These are phyloP conservation scores for Artemia franciscana DNA, from an alignment of 1,140 invertebrate species.

Conservation along the genomic window DNA sequence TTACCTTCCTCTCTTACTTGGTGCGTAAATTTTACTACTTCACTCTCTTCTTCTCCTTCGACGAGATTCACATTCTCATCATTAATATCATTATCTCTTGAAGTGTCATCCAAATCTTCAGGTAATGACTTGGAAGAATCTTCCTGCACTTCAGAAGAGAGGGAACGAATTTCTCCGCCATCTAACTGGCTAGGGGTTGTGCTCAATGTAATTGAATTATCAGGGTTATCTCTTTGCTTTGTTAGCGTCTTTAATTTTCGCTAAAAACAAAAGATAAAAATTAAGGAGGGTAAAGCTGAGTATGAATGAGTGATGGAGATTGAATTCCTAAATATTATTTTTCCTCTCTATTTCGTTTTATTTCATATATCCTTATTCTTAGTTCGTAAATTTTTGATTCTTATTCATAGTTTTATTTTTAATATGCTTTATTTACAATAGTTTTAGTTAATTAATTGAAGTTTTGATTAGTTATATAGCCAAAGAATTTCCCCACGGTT, in stretches of 20 bases:
- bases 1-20: no score
- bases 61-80: background rate
- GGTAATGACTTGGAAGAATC: background rate
- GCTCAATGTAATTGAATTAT: background rate
- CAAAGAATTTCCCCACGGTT: no score
- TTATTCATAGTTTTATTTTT: no score
- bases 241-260: background rate
- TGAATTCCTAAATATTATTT: no score
- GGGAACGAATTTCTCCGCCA: background rate
- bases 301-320: no score
- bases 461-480: no score
- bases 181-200: background rate
- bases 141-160: background rate
- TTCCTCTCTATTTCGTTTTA: no score
- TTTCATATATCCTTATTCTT: no score
- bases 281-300: background rate
- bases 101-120: background rate
- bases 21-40: background rate
- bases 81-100: background rate
- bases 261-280: background rate
- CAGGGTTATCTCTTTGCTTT: background rate
- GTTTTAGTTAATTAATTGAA: no score
- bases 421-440: no score
- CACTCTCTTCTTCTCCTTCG: background rate
- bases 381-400: no score